These are phyloP conservation scores for Cyrtodaria siliqua DNA, from an alignment of 2,888 invertebrate species.

Conservation along the genomic window DNA sequence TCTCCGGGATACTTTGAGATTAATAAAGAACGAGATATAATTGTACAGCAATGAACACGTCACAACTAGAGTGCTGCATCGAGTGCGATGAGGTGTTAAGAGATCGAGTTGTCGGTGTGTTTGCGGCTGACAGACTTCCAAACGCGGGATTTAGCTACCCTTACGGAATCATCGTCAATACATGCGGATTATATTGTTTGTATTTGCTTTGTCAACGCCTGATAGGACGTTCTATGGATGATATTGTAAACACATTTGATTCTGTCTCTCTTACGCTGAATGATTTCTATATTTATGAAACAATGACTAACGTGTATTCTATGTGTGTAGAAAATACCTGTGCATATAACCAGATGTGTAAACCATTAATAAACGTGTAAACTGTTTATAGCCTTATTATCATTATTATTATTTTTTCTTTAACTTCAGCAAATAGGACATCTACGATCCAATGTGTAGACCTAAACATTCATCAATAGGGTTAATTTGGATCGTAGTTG, in stretches of 20 bases:
- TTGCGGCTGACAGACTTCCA: neutral
- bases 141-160: neutral
- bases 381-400: neutral
- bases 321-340: neutral
- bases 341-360: neutral
- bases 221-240: constrained; percentile 4
- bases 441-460: too few species aligned
- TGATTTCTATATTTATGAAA: constrained; percentile 10
- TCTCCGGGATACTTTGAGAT: constrained; percentile 3
- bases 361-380: too few species aligned
- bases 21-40: constrained; percentile 10
- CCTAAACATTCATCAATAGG: too few species aligned
- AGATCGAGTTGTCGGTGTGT: neutral
- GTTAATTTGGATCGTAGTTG: too few species aligned
- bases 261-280: neutral
- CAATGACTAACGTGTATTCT: neutral
- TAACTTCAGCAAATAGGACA: too few species aligned
- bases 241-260: constrained; percentile 27
- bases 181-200: constrained; percentile 41
- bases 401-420: too few species aligned
- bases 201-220: constrained; percentile 25
- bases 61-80: constrained; percentile 1
- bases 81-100: constrained; percentile 12
- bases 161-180: constrained; percentile 43
- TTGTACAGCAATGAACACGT: constrained; percentile 1